Evolutionary conservation across 2,797 vertebrate genomes (phyloP).

Genomic region (Mormyrops attenuatus): DNA sequence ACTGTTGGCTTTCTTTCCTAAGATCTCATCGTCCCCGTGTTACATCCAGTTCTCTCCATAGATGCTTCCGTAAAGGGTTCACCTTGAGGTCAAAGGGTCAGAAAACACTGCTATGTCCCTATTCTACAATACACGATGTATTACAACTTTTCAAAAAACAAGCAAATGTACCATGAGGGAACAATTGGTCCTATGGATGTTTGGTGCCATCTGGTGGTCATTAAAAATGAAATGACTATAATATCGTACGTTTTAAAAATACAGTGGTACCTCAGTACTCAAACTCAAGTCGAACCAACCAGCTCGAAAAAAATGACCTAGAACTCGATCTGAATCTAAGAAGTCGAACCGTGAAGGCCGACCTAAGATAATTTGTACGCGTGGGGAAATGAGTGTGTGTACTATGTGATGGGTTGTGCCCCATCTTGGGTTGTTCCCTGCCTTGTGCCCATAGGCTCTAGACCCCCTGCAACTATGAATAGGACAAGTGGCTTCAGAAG

Average conservation of each 20-base stretch:
- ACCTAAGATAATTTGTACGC: too few relatives aligned
- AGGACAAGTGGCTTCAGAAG: neutral
- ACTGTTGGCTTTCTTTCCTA: neutral
- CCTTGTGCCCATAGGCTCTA: neutral
- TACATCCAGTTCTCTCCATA: neutral
- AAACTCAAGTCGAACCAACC: too few relatives aligned
- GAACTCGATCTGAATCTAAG: too few relatives aligned
- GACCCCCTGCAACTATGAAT: neutral
- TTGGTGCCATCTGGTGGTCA: neutral
- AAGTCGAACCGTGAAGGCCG: too few relatives aligned
- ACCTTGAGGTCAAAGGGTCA: neutral
- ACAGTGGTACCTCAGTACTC: neutral
- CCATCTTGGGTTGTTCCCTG: neutral
- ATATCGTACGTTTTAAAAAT: neutral
- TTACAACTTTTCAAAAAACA: neutral
- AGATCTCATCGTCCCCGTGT: neutral
- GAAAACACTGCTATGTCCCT: neutral
- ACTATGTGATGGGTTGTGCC: too few relatives aligned
- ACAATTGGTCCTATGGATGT: neutral
- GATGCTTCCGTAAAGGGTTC: neutral
- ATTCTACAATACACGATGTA: neutral
- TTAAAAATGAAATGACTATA: neutral
- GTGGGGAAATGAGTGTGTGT: too few relatives aligned
- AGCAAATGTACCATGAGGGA: neutral
- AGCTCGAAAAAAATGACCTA: too few relatives aligned